Conservation (phyloP, 2,888 invertebrate genomes). For the Pecten maximus region DNA sequence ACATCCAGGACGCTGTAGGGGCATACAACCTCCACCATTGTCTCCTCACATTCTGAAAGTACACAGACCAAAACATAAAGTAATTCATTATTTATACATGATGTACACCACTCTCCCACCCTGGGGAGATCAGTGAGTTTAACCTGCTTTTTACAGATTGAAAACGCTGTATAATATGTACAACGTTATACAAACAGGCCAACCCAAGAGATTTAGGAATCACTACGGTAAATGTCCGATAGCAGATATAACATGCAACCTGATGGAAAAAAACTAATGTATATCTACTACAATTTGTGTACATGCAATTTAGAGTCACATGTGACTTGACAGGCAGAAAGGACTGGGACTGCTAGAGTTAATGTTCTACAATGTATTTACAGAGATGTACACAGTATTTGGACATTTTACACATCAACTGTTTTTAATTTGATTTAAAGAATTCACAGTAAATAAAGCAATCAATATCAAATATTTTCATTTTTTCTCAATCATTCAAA, state of each 20-base stretch:
- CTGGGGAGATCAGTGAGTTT: not conserved
- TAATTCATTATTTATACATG: conserved; percentile 31
- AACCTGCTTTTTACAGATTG: conserved; percentile 24
- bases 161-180: not conserved
- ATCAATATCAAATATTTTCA: too few species aligned
- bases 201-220: not conserved
- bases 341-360: not conserved
- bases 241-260: not conserved
- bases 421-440: too few species aligned
- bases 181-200: not conserved
- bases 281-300: too few species aligned
- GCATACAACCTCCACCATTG: conserved; percentile 83
- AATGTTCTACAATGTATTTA: not conserved
- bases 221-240: not conserved
- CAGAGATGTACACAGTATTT: too few species aligned
- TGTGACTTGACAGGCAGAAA: too few species aligned
- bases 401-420: too few species aligned
- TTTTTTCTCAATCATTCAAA: too few species aligned
- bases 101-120: not conserved
- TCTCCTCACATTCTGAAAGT: conserved; percentile 81
- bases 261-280: too few species aligned
- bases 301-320: too few species aligned
- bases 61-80: conserved; percentile 24
- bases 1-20: conserved; percentile 89
- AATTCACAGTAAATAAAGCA: too few species aligned